Percentiles rank a stretch among this genome's conserved stretches.
These are phyloP conservation scores for Ommatoiulus sabulosus DNA, from an alignment of 2,888 invertebrate species.

Conservation along the genomic window DNA sequence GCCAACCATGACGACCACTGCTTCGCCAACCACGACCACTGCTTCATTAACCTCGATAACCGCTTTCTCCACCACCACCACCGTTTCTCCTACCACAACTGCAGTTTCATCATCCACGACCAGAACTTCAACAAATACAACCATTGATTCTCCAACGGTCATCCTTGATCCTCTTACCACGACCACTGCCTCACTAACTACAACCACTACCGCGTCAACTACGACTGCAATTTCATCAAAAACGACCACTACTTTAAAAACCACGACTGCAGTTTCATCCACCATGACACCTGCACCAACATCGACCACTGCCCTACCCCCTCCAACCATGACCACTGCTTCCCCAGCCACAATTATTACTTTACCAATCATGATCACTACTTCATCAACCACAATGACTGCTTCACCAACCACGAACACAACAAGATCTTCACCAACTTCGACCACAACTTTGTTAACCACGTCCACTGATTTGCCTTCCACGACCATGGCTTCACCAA, in stretches of 20 bases:
- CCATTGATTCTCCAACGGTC: too few relatives aligned
- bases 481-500: background rate
- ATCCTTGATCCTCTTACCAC: background rate
- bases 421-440: background rate
- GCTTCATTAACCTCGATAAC: background rate
- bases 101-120: background rate
- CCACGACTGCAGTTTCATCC: background rate
- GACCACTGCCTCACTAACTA: background rate
- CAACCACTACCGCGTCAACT: background rate
- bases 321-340: background rate
- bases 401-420: background rate
- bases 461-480: background rate
- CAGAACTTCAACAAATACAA: background rate
- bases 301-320: background rate
- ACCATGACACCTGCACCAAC: background rate
- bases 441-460: background rate
- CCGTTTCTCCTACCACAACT: background rate
- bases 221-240: background rate
- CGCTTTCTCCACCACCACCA: background rate
- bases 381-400: background rate
- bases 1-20: background rate
- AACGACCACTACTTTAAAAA: background rate
- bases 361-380: background rate
- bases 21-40: slow-evolving; percentile 9
- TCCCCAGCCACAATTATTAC: background rate